Conservation (phyloP, 37 sponge, comb jelly and placozoan genomes). For the Spongilla lacustris region DNA sequence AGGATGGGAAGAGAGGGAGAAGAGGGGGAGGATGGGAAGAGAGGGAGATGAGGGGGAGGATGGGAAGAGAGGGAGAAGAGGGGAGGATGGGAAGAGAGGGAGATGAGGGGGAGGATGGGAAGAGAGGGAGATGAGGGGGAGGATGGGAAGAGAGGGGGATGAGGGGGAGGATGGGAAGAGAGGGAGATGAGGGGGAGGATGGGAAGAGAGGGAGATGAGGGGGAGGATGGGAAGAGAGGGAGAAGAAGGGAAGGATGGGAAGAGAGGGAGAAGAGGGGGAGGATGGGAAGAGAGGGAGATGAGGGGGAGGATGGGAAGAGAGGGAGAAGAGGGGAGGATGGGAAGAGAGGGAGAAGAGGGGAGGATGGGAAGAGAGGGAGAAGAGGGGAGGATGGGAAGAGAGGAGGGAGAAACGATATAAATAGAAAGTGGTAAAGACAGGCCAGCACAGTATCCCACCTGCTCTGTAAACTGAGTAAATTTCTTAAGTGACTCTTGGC, state of each 20-base stretch:
- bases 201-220: too few species aligned
- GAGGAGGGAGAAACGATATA: background rate
- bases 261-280: background rate
- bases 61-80: background rate
- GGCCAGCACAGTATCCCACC: conserved; percentile 12
- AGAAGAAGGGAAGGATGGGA: too few species aligned
- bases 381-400: background rate
- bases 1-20: background rate
- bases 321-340: too few species aligned
- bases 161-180: too few species aligned
- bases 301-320: too few species aligned
- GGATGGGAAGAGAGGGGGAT: background rate
- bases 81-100: background rate
- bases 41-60: background rate
- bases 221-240: too few species aligned
- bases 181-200: too few species aligned
- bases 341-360: background rate
- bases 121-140: background rate
- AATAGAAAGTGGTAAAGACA: background rate
- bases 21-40: background rate
- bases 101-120: background rate
- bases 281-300: too few species aligned
- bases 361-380: background rate
- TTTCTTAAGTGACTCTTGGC: conserved; percentile 72
- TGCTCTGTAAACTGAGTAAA: conserved; percentile 75